Evolutionary conservation across 2,113 vertebrate species (phyloP).

Genomic region (Caloenas nicobarica): DNA sequence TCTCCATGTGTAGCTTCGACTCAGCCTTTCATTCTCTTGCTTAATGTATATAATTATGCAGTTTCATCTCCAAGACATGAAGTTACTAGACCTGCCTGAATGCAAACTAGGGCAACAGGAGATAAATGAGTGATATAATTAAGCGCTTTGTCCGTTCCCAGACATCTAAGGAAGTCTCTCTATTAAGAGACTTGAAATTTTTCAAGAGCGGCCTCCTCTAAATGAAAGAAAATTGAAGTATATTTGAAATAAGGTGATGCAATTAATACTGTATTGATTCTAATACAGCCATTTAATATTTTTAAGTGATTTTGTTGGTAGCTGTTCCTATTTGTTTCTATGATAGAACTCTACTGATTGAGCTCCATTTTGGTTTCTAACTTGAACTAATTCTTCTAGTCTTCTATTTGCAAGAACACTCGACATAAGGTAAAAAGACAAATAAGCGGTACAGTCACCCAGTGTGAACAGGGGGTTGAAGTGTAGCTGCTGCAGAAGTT

Average conservation of each 20-base stretch:
- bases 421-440: neutral
- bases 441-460: too few species aligned
- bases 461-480: too few species aligned
- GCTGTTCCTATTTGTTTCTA: neutral
- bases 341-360: neutral
- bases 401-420: neutral
- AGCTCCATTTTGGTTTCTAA: neutral
- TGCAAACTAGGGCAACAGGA: neutral
- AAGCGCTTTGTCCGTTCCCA: neutral
- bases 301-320: neutral
- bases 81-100: neutral
- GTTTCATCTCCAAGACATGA: neutral
- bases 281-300: neutral
- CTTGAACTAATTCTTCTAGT: neutral
- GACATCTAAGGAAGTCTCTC: neutral
- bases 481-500: too few species aligned
- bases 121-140: neutral
- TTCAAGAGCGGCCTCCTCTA: neutral
- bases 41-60: slow-evolving; percentile 1
- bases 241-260: neutral
- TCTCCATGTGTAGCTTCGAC: neutral
- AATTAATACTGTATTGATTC: neutral
- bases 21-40: neutral
- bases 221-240: neutral
- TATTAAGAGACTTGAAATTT: neutral